Evolutionary conservation across 2,797 vertebrate species (phyloP).

Genomic region (Champsocephalus gunnari): DNA sequence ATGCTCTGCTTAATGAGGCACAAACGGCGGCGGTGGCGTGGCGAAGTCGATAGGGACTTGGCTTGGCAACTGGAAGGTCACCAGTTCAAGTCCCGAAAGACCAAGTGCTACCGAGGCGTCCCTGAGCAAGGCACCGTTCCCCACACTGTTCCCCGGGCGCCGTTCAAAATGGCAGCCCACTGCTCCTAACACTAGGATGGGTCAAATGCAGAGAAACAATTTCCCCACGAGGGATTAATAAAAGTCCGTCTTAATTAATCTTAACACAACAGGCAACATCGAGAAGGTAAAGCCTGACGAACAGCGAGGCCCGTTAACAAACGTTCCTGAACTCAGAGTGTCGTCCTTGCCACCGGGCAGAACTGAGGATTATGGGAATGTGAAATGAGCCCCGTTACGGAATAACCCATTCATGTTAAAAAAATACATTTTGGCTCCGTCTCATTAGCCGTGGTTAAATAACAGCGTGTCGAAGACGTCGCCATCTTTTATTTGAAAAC

Average conservation of each 20-base stretch:
- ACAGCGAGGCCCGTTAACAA: background rate
- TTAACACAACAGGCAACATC: background rate
- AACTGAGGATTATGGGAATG: constrained; percentile 24
- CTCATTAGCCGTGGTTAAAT: constrained; percentile 58
- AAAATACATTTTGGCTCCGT: constrained; percentile 33
- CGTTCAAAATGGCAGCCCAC: no score
- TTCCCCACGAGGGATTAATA: no score
- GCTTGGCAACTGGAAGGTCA: no score
- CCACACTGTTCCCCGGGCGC: no score
- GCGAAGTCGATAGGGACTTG: no score
- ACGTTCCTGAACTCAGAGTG: background rate
- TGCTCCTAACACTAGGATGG: no score
- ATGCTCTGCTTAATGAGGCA: background rate
- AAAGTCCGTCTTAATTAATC: no score
- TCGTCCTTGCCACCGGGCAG: constrained; percentile 32
- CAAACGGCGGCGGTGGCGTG: background rate
- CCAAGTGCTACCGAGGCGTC: no score
- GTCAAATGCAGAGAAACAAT: no score
- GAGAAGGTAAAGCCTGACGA: background rate
- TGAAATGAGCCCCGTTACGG: constrained; percentile 39
- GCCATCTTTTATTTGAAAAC: constrained; percentile 50
- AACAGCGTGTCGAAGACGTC: constrained; percentile 29
- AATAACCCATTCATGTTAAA: constrained; percentile 33
- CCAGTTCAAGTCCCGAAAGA: no score
- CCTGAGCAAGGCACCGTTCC: no score